phyloP scores from a whole-genome alignment of 2,888 invertebrate genomes.

The Agriopis marginaria region DNA sequence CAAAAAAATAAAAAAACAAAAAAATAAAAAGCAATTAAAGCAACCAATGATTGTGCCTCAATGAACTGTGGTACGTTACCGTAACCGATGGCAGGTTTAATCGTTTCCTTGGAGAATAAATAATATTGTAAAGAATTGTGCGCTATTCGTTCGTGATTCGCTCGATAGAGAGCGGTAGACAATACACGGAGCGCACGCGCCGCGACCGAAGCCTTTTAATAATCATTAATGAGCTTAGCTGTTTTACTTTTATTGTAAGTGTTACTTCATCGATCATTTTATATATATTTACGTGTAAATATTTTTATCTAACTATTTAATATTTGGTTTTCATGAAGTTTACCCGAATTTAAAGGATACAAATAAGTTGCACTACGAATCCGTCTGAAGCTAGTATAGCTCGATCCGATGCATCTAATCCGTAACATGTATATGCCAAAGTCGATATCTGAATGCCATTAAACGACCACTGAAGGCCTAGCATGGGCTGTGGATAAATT shows the following conservation, averaged over 20 bases:
- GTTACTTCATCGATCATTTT: conserved; percentile 86
- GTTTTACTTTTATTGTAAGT: conserved; percentile 86
- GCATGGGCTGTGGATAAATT: too few species aligned
- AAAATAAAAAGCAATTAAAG: conserved; percentile 81
- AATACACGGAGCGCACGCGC: conserved; percentile 75
- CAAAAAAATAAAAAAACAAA: conserved; percentile 59
- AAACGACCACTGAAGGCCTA: conserved; percentile 74
- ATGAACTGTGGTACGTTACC: conserved; percentile 87
- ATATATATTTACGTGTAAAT: conserved; percentile 82
- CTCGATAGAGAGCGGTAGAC: conserved; percentile 61
- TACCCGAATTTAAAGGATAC: conserved; percentile 74
- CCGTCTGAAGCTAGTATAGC: conserved; percentile 40
- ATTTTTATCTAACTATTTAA: conserved; percentile 81
- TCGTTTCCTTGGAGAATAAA: conserved; percentile 77
- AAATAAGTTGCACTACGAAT: conserved; percentile 36
- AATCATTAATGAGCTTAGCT: conserved; percentile 86
- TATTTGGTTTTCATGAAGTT: conserved; percentile 81
- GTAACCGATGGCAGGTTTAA: conserved; percentile 83
- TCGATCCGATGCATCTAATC: conserved; percentile 42
- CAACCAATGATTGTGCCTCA: conserved; percentile 87
- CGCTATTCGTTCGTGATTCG: conserved; percentile 49
- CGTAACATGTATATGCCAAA: conserved; percentile 82
- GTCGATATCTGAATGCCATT: conserved; percentile 82
- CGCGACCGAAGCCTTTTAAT: conserved; percentile 79
- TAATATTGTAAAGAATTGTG: conserved; percentile 73